Evolutionary conservation across 2,888 invertebrate genomes (phyloP).

Genomic region (Leptinotarsa tumamoca): DNA sequence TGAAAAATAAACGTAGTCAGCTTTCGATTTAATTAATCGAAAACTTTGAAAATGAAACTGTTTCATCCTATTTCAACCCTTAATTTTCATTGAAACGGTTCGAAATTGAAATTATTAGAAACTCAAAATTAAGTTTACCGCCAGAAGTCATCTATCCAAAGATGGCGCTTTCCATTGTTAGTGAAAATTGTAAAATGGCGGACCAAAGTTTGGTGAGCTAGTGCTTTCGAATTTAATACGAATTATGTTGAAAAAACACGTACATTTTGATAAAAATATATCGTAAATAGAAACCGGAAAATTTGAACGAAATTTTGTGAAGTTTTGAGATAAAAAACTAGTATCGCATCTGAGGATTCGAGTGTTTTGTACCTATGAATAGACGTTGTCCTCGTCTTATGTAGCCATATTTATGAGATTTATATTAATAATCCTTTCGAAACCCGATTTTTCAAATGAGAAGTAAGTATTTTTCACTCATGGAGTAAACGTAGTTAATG

Average conservation of each 20-base stretch:
- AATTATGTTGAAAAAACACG: constrained; percentile 51
- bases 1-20: too few species aligned
- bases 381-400: constrained; percentile 53
- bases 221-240: constrained; percentile 65
- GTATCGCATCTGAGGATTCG: constrained; percentile 41
- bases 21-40: too few species aligned
- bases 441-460: constrained; percentile 59
- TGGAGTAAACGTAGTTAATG: background rate
- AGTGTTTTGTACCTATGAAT: constrained; percentile 52
- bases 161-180: constrained; percentile 77
- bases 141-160: constrained; percentile 63
- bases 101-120: background rate
- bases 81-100: background rate
- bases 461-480: constrained; percentile 56
- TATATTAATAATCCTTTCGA: constrained; percentile 57
- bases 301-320: constrained; percentile 33
- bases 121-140: constrained; percentile 53
- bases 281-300: constrained; percentile 40
- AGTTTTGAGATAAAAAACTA: constrained; percentile 42
- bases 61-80: background rate
- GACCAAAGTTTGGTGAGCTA: constrained; percentile 74
- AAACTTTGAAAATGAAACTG: too few species aligned
- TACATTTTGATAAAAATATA: constrained; percentile 44
- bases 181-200: constrained; percentile 76
- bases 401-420: constrained; percentile 76